Conservation (phyloP, 2,888 invertebrate genomes). For the Drosophila peninsularis region DNA sequence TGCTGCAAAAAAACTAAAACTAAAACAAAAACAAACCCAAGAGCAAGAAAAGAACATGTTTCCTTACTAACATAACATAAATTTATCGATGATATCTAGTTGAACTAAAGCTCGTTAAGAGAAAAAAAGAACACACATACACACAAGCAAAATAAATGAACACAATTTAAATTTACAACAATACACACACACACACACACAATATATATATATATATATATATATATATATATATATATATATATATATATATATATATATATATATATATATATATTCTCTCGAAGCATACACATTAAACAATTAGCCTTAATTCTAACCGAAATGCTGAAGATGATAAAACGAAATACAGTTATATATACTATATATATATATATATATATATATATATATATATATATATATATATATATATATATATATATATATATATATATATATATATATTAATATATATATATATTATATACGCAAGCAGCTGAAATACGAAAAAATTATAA, state of each 20-base stretch:
- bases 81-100: conserved; percentile 53
- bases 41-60: conserved; percentile 42
- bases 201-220: conserved; percentile 3
- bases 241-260: conserved; percentile 8
- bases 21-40: conserved; percentile 1
- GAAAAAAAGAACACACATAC: conserved; percentile 22
- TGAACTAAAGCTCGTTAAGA: conserved; percentile 64
- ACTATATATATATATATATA: neutral
- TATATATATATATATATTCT: conserved; percentile 6
- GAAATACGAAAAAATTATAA: conserved; percentile 28
- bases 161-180: conserved; percentile 2
- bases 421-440: neutral
- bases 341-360: conserved; percentile 7
- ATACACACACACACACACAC: conserved; percentile 11
- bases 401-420: neutral
- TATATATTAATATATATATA: neutral
- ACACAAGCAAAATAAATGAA: conserved; percentile 21
- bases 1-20: conserved; percentile 19
- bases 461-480: neutral
- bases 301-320: conserved; percentile 31
- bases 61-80: conserved; percentile 45
- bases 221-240: conserved; percentile 7
- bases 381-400: neutral
- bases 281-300: conserved; percentile 22
- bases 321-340: conserved; percentile 12